phyloP scores from a whole-genome alignment of 64 coral and sea anemone genomes.

The Montipora efflorescens region DNA sequence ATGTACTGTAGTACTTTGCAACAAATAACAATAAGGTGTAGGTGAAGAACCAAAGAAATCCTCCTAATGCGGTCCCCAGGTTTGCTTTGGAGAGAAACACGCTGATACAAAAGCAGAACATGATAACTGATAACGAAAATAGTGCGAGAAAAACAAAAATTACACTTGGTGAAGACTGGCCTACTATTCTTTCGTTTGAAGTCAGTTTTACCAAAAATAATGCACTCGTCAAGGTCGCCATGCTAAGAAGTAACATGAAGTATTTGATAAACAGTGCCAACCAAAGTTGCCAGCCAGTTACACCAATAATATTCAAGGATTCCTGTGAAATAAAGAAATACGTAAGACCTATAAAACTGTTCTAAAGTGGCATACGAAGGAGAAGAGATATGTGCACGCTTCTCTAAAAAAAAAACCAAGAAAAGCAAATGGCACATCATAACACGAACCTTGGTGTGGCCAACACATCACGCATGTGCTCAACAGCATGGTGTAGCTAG shows the following conservation, averaged over 20 bases:
- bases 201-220: slow-evolving; percentile 85
- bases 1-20: slow-evolving; percentile 77
- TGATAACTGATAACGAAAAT: slow-evolving; percentile 80
- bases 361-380: too few species aligned
- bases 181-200: slow-evolving; percentile 81
- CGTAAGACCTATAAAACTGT: neutral
- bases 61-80: slow-evolving; percentile 82
- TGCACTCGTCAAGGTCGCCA: slow-evolving; percentile 63
- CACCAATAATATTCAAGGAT: slow-evolving; percentile 97
- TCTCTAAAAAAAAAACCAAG: too few species aligned
- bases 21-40: slow-evolving; percentile 89
- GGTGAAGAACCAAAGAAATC: slow-evolving; percentile 83
- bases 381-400: too few species aligned
- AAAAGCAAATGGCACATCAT: too few species aligned
- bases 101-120: slow-evolving; percentile 96
- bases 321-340: slow-evolving; percentile 52
- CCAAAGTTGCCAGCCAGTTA: slow-evolving; percentile 92
- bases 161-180: slow-evolving; percentile 71
- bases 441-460: too few species aligned
- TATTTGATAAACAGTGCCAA: slow-evolving; percentile 88
- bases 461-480: too few species aligned
- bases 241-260: slow-evolving; percentile 73
- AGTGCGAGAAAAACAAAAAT: slow-evolving; percentile 91
- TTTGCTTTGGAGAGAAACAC: slow-evolving; percentile 98
- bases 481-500: too few species aligned